phyloP scores from a whole-genome alignment of 1,140 invertebrate genomes.

The Hypsibius dujardini region DNA sequence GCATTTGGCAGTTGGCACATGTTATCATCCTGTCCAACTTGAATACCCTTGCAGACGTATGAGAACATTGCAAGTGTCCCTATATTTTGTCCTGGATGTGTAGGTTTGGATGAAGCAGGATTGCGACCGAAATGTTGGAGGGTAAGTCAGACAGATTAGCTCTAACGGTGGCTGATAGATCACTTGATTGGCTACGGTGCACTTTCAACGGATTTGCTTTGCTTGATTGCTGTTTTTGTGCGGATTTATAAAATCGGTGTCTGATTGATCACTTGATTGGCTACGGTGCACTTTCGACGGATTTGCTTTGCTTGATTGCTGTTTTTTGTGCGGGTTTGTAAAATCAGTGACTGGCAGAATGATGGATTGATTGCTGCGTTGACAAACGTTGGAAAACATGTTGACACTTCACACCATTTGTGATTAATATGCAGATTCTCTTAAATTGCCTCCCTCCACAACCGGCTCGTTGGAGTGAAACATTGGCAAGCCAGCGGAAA shows the following conservation, averaged over 20 bases:
- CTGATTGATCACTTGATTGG: not conserved
- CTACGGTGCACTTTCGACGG: not conserved
- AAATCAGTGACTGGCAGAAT: no score
- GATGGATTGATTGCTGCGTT: no score
- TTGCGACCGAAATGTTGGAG: conserved; percentile 8
- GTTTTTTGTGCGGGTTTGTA: not conserved
- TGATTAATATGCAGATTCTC: not conserved
- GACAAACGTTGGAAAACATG: no score
- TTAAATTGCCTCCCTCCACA: not conserved
- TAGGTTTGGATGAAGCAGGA: not conserved
- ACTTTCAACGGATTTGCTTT: not conserved
- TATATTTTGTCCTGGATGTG: no score
- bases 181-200: not conserved
- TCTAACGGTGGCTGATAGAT: not conserved
- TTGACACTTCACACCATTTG: not conserved
- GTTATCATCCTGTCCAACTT: no score
- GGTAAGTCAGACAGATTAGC: not conserved
- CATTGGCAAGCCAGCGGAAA: not conserved
- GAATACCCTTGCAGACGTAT: no score
- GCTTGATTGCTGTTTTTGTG: not conserved
- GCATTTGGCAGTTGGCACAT: no score
- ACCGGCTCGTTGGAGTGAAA: not conserved
- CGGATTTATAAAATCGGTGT: not conserved
- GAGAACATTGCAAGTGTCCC: no score
- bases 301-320: not conserved